Conservation (phyloP, 2,888 invertebrate genomes). For the Drosophila testacea region DNA sequence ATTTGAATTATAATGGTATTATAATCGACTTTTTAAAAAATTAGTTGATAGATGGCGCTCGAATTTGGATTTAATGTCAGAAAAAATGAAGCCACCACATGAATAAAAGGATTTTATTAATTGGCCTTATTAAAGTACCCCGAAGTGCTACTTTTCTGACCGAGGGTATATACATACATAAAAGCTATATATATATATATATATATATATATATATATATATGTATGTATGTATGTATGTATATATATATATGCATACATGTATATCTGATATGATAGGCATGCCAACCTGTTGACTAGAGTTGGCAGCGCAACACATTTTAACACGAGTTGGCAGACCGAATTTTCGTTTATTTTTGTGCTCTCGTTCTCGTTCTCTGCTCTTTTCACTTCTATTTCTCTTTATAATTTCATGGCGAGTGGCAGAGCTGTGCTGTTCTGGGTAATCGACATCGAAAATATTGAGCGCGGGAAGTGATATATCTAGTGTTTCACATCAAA, state of each 20-base stretch:
- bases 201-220: background rate
- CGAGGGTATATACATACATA: no score
- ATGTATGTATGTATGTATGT: background rate
- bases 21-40: no score
- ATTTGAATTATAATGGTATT: no score
- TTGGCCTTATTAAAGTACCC: no score
- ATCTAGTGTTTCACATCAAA: slow-evolving; percentile 41
- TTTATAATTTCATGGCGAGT: slow-evolving; percentile 48
- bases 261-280: slow-evolving; percentile 12
- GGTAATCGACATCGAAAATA: slow-evolving; percentile 57
- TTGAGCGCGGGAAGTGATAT: slow-evolving; percentile 71
- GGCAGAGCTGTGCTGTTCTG: slow-evolving; percentile 51
- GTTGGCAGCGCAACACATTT: slow-evolving; percentile 41
- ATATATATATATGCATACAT: background rate
- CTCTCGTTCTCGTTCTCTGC: slow-evolving; percentile 46
- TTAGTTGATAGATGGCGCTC: no score
- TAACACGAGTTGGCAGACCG: slow-evolving; percentile 41
- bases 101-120: no score
- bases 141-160: no score
- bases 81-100: no score
- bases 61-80: no score
- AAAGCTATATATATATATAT: background rate
- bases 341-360: slow-evolving; percentile 23
- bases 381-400: slow-evolving; percentile 47
- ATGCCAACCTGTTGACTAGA: slow-evolving; percentile 48